Percentiles rank a stretch among this genome's conserved stretches.
Evolutionary conservation across 2,797 vertebrate genomes (phyloP).

Genomic region (Acrocephalus scirpaceus): DNA sequence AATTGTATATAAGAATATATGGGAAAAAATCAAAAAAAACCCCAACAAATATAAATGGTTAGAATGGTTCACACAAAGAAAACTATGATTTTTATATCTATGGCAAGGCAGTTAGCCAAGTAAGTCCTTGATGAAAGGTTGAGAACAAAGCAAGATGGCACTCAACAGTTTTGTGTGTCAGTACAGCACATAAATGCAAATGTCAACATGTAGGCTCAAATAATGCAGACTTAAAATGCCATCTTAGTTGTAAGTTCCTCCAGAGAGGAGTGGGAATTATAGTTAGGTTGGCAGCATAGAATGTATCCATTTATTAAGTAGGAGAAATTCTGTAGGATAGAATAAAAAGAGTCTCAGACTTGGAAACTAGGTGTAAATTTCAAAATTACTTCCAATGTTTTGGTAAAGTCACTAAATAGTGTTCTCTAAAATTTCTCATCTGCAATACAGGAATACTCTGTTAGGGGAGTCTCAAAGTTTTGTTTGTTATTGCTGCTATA

Average conservation of each 20-base stretch:
- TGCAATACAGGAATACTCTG: conserved; percentile 6
- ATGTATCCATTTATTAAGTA: background rate
- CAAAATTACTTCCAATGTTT: background rate
- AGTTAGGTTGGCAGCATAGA: background rate
- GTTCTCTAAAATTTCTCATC: background rate
- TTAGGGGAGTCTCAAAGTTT: background rate
- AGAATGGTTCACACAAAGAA: background rate
- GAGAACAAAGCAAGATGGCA: background rate
- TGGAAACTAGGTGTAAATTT: background rate
- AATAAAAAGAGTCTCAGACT: background rate
- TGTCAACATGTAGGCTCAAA: background rate
- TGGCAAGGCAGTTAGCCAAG: background rate
- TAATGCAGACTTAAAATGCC: background rate
- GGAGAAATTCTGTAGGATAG: background rate
- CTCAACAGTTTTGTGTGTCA: background rate
- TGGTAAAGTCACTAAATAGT: conserved; percentile 5
- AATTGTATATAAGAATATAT: background rate
- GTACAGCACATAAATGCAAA: background rate
- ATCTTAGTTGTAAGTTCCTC: background rate
- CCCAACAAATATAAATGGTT: background rate
- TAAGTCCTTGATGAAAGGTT: background rate
- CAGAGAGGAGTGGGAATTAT: background rate
- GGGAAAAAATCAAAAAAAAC: background rate
- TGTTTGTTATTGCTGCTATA: conserved; percentile 8
- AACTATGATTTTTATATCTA: background rate